These are phyloP conservation scores for Agrenia bidenticulata DNA, from an alignment of 2,888 invertebrate species.

Conservation along the genomic window DNA sequence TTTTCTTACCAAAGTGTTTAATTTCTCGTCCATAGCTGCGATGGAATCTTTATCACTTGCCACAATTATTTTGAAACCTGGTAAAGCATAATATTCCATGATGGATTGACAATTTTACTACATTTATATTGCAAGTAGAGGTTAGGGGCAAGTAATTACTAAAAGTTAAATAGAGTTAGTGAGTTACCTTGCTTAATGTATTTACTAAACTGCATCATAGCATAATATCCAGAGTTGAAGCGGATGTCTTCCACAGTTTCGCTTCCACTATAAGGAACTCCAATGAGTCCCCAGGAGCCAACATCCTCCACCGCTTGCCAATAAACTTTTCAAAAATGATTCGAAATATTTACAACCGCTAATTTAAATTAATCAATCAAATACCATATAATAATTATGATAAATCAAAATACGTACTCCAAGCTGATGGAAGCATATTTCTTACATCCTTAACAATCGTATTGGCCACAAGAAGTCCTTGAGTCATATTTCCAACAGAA, in stretches of 20 bases:
- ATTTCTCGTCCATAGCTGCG: conserved; percentile 35
- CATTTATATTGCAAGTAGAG: not conserved
- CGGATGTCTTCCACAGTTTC: conserved; percentile 34
- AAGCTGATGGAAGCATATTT: conserved; percentile 47
- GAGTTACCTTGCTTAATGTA: conserved; percentile 47
- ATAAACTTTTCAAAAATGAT: conserved; percentile 37
- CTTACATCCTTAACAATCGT: conserved; percentile 45
- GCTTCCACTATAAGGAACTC: conserved; percentile 37
- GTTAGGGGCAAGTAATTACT: conserved; percentile 4
- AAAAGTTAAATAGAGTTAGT: too few species aligned
- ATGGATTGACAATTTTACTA: too few species aligned
- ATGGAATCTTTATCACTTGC: conserved; percentile 38
- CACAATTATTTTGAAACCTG: conserved; percentile 38
- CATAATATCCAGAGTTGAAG: conserved; percentile 47
- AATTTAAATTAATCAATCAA: not conserved
- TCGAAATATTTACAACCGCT: not conserved
- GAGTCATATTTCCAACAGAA: conserved; percentile 40
- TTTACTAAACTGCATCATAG: conserved; percentile 48
- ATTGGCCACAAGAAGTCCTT: conserved; percentile 45
- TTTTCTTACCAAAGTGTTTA: conserved; percentile 33
- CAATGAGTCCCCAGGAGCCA: conserved; percentile 47
- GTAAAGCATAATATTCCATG: not conserved
- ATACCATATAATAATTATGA: not conserved
- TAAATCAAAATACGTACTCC: conserved; percentile 37
- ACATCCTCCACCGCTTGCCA: conserved; percentile 50